These are phyloP conservation scores for Magallana nippona DNA, from an alignment of 2,888 invertebrate genomes.

Conservation along the genomic window DNA sequence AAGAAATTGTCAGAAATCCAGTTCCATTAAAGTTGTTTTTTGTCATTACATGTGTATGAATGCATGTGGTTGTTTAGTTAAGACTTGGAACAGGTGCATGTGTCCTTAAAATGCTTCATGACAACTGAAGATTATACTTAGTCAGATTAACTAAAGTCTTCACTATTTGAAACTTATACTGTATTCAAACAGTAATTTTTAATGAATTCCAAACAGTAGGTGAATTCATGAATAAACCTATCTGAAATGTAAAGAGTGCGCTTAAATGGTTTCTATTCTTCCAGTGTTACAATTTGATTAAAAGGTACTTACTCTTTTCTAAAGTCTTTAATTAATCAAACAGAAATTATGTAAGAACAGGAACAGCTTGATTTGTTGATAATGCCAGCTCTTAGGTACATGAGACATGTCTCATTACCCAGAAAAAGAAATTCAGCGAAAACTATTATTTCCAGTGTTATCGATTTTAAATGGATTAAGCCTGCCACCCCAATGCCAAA, in stretches of 20 bases:
- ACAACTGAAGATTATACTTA: neutral
- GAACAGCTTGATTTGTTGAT: neutral
- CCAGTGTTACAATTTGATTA: conserved; percentile 5
- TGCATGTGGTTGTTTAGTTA: too few species aligned
- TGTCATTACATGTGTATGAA: too few species aligned
- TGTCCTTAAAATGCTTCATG: too few species aligned
- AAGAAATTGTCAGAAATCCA: too few species aligned
- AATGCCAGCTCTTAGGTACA: neutral
- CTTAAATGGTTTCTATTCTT: neutral
- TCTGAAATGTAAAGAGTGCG: neutral
- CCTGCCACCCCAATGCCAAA: neutral
- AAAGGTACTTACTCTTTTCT: neutral
- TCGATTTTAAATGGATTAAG: neutral
- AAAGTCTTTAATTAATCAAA: conserved; percentile 14
- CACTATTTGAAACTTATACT: neutral
- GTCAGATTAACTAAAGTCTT: neutral
- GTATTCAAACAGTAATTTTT: neutral
- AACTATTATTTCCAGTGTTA: neutral
- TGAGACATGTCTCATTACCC: neutral
- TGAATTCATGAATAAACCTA: conserved; percentile 10
- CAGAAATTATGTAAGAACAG: conserved; percentile 16
- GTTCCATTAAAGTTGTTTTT: too few species aligned
- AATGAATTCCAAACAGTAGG: neutral
- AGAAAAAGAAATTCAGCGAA: neutral
- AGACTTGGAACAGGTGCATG: too few species aligned